Evolutionary conservation across 2,113 vertebrate species (phyloP).

Genomic region (Saccopteryx bilineata): DNA sequence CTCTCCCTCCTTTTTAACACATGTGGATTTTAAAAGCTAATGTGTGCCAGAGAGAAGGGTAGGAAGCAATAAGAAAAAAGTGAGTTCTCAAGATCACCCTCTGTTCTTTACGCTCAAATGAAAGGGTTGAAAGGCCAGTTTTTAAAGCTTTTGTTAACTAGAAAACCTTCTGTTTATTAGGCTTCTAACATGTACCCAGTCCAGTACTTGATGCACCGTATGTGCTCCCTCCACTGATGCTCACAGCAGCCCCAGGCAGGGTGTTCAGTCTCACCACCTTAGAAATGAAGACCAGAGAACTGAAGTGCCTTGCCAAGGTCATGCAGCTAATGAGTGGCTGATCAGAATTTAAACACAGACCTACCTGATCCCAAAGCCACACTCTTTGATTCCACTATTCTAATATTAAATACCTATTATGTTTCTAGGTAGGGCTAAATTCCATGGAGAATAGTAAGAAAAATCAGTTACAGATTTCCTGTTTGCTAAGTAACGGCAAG

Average conservation of each 20-base stretch:
- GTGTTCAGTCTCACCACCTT: neutral
- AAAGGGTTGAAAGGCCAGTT: neutral
- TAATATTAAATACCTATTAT: neutral
- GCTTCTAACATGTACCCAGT: neutral
- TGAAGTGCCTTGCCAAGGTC: neutral
- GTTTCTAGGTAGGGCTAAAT: neutral
- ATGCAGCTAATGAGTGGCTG: neutral
- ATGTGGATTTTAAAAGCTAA: neutral
- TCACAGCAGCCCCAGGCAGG: neutral
- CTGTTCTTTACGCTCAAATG: neutral
- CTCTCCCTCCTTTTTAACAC: neutral
- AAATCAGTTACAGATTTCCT: neutral
- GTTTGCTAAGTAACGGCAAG: neutral
- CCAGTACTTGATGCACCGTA: neutral
- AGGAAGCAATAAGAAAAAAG: neutral
- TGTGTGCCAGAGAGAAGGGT: neutral
- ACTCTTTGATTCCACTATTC: neutral
- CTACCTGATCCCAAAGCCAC: neutral
- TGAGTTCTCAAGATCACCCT: neutral
- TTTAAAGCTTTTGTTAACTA: neutral
- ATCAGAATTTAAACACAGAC: neutral
- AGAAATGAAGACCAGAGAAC: neutral
- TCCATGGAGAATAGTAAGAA: neutral
- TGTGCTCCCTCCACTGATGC: fast-evolving
- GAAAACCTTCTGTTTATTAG: neutral